Evolutionary conservation across 2,888 invertebrate genomes (phyloP), one percentile per base, ranked within the genome.

Genomic region (Arge pagana): DNA sequence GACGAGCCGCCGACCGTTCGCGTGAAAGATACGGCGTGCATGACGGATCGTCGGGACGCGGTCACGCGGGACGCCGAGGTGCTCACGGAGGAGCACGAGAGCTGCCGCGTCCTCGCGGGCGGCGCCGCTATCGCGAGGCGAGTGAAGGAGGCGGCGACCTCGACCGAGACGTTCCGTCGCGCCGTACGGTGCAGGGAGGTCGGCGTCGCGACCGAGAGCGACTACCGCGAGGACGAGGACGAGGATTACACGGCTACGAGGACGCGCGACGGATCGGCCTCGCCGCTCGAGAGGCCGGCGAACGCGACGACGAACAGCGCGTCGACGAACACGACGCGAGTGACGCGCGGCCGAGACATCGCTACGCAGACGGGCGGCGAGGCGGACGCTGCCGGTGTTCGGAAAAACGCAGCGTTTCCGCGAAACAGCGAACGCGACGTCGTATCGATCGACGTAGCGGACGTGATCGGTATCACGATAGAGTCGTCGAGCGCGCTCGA

Each of bases 81-180:
- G 11, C 53, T 71, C 4, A 73, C 74, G 0, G 74, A 74, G 36
- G 52, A 64, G n/a, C 71, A 70, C 23, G 65, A 65, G 15, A 54
- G 59, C 23, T 63, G 59, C 21, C 13, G n/a, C 1, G 21, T 23
- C 23, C 13, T 15, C 3, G 57, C 54, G 4, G 26, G 60, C 1
- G 18, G 28, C 33, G n/a, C 4, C 7, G 58, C 68, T 0, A 58
- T 66, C 6, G 35, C 60, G 0, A 55, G 73, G 3, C n/a, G n/a
- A n/a, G 71, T 74, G 1, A 74, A 74, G 18, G 74, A 74, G 48
- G 65, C 64, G 18, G 63, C 72, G 3, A 72, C 73, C 0, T 42
- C 59, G 15, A 74, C 74, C 2, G 73, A 72, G 4, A 61, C 59
- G 10, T 45, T 45, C 16, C 21, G 21, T 6, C 16, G 15, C 15